phyloP scores from a whole-genome alignment of 2,888 invertebrate species.

The Leptothorax acervorum region DNA sequence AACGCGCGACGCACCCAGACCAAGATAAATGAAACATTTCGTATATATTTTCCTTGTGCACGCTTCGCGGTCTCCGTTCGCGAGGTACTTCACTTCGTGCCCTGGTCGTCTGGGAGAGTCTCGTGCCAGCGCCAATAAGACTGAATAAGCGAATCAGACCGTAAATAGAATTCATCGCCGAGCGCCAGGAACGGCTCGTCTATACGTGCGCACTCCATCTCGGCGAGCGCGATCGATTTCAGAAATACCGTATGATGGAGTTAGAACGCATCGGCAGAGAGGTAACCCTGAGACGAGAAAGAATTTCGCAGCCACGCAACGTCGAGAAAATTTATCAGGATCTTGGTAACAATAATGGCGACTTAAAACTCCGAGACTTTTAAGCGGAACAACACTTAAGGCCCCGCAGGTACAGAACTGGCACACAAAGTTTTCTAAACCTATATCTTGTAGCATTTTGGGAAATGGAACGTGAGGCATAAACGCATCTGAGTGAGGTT shows the following conservation, averaged over 20 bases:
- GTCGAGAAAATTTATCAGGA: conserved; percentile 28
- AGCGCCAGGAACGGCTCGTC: conserved; percentile 10
- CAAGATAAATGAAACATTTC: conserved; percentile 44
- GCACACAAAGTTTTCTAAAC: conserved; percentile 5
- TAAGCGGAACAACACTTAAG: conserved; percentile 2
- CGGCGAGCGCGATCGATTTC: conserved; percentile 31
- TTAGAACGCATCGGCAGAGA: conserved; percentile 12
- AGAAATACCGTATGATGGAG: conserved; percentile 29
- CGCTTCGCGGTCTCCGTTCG: conserved; percentile 23
- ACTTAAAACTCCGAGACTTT: conserved; percentile 3
- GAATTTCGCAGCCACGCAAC: conserved; percentile 6
- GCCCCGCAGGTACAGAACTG: no score
- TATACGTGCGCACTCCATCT: conserved; percentile 16
- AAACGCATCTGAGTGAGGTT: not conserved
- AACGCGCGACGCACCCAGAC: conserved; percentile 38
- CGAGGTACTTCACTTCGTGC: not conserved
- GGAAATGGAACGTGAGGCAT: not conserved
- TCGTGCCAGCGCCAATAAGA: conserved; percentile 52
- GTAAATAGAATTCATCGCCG: conserved; percentile 44
- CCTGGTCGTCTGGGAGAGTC: not conserved
- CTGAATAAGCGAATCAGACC: conserved; percentile 51
- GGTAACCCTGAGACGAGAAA: not conserved
- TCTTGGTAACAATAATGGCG: conserved; percentile 8
- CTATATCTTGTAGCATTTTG: not conserved
- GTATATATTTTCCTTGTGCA: conserved; percentile 52